phyloP scores from a whole-genome alignment of 2,888 invertebrate species.

The Apotomis turbidana region DNA sequence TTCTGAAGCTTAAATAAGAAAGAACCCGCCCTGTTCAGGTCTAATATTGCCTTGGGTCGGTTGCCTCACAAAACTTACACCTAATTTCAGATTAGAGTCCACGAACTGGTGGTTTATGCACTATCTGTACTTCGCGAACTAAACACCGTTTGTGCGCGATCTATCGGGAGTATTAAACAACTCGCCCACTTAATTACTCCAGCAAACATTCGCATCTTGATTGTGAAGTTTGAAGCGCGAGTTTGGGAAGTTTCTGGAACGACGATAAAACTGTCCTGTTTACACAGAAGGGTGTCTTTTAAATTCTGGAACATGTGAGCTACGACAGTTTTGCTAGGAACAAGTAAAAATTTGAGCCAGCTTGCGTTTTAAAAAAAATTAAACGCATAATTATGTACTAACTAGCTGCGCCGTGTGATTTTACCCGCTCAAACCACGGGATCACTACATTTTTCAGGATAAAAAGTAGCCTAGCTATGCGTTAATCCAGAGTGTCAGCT shows the following conservation, averaged over 20 bases:
- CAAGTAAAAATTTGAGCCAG: not conserved
- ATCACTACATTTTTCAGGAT: no score
- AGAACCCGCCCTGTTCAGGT: no score
- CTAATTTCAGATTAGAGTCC: no score
- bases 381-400: not conserved
- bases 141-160: not conserved
- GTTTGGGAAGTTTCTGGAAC: slow-evolving; percentile 26
- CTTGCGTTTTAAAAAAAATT: not conserved
- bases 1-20: no score
- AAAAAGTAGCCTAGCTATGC: no score
- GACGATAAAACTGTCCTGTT: slow-evolving; percentile 26
- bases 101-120: not conserved
- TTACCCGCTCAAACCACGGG: no score
- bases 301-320: not conserved
- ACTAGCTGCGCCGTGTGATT: no score
- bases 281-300: not conserved
- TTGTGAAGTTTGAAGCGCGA: slow-evolving; percentile 29
- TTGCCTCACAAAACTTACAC: no score
- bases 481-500: no score
- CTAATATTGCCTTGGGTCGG: no score
- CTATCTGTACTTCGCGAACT: slow-evolving; percentile 4
- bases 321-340: not conserved
- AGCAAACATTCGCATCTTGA: slow-evolving; percentile 21
- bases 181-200: slow-evolving; percentile 27
- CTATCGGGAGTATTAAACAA: not conserved